These are phyloP conservation scores for Myotis myotis DNA, from an alignment of 2,797 vertebrate genomes.

Conservation along the genomic window DNA sequence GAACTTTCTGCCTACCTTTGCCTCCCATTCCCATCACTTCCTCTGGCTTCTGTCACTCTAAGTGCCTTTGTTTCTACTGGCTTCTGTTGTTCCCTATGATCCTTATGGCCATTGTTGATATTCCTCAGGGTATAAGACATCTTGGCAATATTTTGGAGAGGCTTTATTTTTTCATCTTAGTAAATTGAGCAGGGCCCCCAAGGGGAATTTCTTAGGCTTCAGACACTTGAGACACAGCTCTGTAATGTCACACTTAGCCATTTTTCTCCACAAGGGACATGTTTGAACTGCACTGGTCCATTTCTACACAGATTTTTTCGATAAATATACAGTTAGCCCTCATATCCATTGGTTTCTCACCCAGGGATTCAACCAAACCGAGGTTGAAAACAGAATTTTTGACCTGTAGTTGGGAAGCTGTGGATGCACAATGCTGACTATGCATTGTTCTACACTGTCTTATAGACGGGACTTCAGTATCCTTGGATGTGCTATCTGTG, in stretches of 20 bases:
- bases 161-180: background rate
- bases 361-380: background rate
- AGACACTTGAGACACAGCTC: background rate
- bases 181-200: background rate
- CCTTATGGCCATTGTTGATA: background rate
- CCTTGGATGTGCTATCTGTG: background rate
- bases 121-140: background rate
- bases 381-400: background rate
- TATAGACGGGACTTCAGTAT: background rate
- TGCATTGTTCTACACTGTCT: background rate
- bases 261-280: background rate
- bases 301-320: background rate
- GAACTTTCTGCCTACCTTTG: background rate
- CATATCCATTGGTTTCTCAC: background rate
- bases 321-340: background rate
- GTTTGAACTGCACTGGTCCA: background rate
- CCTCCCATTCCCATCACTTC: background rate
- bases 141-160: background rate
- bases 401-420: background rate
- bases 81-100: background rate
- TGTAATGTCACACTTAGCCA: background rate
- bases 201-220: background rate
- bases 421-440: background rate
- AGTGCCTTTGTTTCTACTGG: background rate
- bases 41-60: background rate